phyloP scores from a whole-genome alignment of 1,140 invertebrate species.

The Platorchestia sp. region DNA sequence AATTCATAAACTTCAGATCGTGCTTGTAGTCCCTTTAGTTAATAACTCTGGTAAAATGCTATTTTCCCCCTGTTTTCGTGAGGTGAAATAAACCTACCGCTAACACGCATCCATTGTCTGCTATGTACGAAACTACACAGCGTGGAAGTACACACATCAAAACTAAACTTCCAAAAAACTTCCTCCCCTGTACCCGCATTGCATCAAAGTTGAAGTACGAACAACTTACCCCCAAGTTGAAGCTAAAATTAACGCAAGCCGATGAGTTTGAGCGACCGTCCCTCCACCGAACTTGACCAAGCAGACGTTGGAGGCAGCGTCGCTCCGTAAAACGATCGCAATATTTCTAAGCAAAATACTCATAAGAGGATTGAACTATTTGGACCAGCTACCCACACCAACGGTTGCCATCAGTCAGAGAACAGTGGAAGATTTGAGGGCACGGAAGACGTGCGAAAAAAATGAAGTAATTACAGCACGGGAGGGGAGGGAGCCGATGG shows the following conservation, averaged over 20 bases:
- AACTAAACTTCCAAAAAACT: too few species aligned
- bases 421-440: background rate
- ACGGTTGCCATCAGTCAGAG: background rate
- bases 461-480: background rate
- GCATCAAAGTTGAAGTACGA: background rate
- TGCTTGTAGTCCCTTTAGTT: too few species aligned
- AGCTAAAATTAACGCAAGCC: background rate
- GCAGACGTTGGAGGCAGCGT: background rate
- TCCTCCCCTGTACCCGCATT: too few species aligned
- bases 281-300: background rate
- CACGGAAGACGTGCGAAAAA: background rate
- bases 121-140: too few species aligned
- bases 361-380: background rate
- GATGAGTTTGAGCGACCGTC: background rate
- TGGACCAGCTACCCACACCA: background rate
- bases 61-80: too few species aligned
- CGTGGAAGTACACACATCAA: too few species aligned
- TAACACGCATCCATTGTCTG: too few species aligned
- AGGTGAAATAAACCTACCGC: too few species aligned
- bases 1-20: too few species aligned
- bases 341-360: background rate
- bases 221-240: background rate
- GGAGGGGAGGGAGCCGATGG: too few species aligned
- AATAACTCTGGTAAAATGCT: too few species aligned
- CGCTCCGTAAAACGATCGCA: background rate